phyloP scores from a whole-genome alignment of 2,888 invertebrate genomes.

The Heteromyza rotundicornis region DNA sequence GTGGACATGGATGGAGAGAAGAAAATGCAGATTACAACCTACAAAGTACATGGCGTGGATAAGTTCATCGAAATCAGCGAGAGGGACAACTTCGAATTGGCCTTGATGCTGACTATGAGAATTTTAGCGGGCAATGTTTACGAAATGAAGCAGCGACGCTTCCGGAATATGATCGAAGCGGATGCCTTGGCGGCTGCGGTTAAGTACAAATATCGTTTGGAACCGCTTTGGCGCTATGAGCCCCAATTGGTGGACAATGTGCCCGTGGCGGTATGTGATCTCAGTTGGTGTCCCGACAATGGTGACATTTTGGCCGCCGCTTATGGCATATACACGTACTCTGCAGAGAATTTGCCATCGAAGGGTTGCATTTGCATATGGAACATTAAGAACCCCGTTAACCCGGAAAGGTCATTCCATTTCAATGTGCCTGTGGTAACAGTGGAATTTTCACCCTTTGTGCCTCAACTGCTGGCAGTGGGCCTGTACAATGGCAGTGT shows the following conservation, averaged over 20 bases:
- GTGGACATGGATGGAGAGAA: slow-evolving; percentile 62
- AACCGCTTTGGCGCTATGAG: slow-evolving; percentile 72
- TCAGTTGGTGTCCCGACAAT: slow-evolving; percentile 74
- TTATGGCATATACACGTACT: slow-evolving; percentile 72
- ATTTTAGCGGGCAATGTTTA: slow-evolving; percentile 74
- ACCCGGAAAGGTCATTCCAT: slow-evolving; percentile 73
- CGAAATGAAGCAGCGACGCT: slow-evolving; percentile 72
- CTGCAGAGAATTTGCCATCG: slow-evolving; percentile 60
- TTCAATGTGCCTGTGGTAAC: slow-evolving; percentile 73
- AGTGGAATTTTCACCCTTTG: slow-evolving; percentile 72
- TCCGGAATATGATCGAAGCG: slow-evolving; percentile 69
- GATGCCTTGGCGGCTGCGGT: slow-evolving; percentile 71
- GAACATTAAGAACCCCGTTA: slow-evolving; percentile 81
- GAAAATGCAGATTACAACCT: slow-evolving; percentile 61
- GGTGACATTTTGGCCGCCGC: slow-evolving; percentile 76
- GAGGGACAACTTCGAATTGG: slow-evolving; percentile 66
- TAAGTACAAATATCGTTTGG: slow-evolving; percentile 71
- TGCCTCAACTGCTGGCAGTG: slow-evolving; percentile 76
- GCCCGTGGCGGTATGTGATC: slow-evolving; percentile 67
- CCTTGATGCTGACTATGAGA: slow-evolving; percentile 73
- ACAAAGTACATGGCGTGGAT: slow-evolving; percentile 50
- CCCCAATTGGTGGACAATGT: slow-evolving; percentile 61
- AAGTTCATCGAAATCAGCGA: slow-evolving; percentile 45
- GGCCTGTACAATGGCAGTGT: slow-evolving; percentile 78
- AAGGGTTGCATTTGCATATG: slow-evolving; percentile 75